Base-by-base conservation (phyloP, 2,797 vertebrate species). In the Peromyscus nudipes region DNA sequence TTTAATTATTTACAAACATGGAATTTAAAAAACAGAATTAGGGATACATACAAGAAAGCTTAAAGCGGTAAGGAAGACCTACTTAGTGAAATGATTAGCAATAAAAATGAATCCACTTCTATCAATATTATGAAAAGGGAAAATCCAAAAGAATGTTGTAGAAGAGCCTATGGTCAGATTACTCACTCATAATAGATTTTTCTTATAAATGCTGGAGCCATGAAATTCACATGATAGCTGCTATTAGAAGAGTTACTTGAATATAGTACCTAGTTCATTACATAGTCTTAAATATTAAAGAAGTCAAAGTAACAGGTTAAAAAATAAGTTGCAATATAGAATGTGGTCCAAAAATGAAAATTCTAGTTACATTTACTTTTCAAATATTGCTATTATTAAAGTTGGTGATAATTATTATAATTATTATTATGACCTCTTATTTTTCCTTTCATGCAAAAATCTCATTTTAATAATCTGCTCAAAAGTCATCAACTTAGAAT, bases 331-430 rank as follows among this genome's bases (percentile, higher is more conserved):
- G 10, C 40, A 64, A 46, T 79, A 82, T 65, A 90, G 27, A 69
- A 1, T 6, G 4, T 88, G 34, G 0, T 87, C 23, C 29, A 34
- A 49, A 80, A 75, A 82, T 34, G 27, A 92, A 93, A 67, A 60
- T 11, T 21, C n/a, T 85, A 16, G 13, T 65, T 34, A 84, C 27
- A 25, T 34, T 92, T 82, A 16, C 5, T 94, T 94, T 93, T 83
- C 29, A 34, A 16, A 9, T 90, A 79, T 49, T 95, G 64, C 40
- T 86, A 79, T 82, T 96, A 76, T 75, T 95, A 71, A 93, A 93
- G 64, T 85, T 89, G 4, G 0, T 76, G 5, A 52, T 65, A 17
- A 37, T 64, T 73, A 29, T 16, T 67, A 55, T 85, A 19, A 37
- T 60, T 83, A 67, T 91, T n/a, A 87, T 87, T 52, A 91, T 83